phyloP scores from a whole-genome alignment of 2,113 vertebrate genomes.

The Bos javanicus region DNA sequence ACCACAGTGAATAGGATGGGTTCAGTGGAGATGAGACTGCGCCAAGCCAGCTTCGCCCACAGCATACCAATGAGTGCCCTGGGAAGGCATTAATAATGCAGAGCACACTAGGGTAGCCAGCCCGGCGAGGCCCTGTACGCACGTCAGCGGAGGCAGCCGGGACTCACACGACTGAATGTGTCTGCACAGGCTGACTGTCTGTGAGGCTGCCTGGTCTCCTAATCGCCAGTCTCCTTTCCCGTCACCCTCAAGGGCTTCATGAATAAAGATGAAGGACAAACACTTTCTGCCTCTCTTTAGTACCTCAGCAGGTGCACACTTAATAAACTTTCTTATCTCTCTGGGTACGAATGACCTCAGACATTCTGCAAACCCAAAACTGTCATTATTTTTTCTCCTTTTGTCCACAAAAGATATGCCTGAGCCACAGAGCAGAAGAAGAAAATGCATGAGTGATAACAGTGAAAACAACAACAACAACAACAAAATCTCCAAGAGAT shows the following conservation, averaged over 20 bases:
- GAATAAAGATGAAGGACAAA: constrained; percentile 81
- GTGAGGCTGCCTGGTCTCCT: constrained; percentile 55
- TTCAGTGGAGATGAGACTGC: constrained; percentile 14
- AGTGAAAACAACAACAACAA: constrained; percentile 56
- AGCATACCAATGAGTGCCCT: constrained; percentile 47
- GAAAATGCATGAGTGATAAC: constrained; percentile 51
- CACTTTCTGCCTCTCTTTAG: constrained; percentile 32
- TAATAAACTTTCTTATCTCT: constrained; percentile 81
- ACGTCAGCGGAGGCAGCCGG: constrained; percentile 59
- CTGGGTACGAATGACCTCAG: constrained; percentile 75
- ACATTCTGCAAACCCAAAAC: constrained; percentile 65
- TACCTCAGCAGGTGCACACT: constrained; percentile 50
- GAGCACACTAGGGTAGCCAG: constrained; percentile 39
- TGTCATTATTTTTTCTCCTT: constrained; percentile 71
- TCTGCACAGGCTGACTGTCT: constrained; percentile 53
- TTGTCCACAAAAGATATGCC: constrained; percentile 30
- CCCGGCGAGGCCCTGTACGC: constrained; percentile 55
- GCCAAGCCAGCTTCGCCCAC: constrained; percentile 33
- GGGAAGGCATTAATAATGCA: constrained; percentile 65
- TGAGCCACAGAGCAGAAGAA: constrained; percentile 65
- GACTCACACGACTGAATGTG: constrained; percentile 47
- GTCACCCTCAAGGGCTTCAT: constrained; percentile 82
- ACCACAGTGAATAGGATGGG: not conserved
- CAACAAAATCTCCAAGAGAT: constrained; percentile 67
- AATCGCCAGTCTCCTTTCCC: constrained; percentile 76